Base-by-base conservation (phyloP, 2,113 vertebrate genomes). In the Hemiscyllium ocellatum region DNA sequence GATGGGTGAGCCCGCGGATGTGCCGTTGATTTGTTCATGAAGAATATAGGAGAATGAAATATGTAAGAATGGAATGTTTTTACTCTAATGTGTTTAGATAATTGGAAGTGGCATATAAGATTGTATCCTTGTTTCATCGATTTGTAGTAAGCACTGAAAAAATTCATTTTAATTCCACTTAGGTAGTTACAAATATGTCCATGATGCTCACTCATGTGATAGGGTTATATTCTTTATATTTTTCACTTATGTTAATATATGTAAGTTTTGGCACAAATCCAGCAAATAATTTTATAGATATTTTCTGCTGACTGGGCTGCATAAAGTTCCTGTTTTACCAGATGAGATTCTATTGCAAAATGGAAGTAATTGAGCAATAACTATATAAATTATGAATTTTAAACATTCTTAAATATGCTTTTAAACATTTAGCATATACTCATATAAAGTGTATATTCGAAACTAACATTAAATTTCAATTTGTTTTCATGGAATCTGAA, bases 251-350 rank as follows among this genome's bases (percentile, higher is more conserved):
- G 12, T 29, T 17, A 61, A 29, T 90, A 52, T 12, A 29, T 52
- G 1, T 29, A 29, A 26, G 10, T 26, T 52, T 56, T 90, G 52
- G 87, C 26, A 65, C 80, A 42, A 83, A 83, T 83, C 80, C 29
- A 56, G 61, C 12, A 56, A 90, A 87, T 87, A 85, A 47, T n/a
- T 72, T 33, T 33, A 80, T 37, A 76, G 33, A 76, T 78, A 85
- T 85, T 47, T 87, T 90, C 26, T 61, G 50, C 87, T 90, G 52
- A 33, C 52, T 17, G 29, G 29, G 52, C 26, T 65, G 15, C 13
- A 61, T 90, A 65, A 90, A 90, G 50, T 65, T 90, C 87, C 87
- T 90, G 87, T 90, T 90, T 90, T 90, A 61, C 52, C 17, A 61
- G 29, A 61, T 90, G 52, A 17, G 52, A 15, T 33, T 90, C 50